phyloP scores from a whole-genome alignment of 2,888 invertebrate species.

The Pseudococcus longispinus region DNA sequence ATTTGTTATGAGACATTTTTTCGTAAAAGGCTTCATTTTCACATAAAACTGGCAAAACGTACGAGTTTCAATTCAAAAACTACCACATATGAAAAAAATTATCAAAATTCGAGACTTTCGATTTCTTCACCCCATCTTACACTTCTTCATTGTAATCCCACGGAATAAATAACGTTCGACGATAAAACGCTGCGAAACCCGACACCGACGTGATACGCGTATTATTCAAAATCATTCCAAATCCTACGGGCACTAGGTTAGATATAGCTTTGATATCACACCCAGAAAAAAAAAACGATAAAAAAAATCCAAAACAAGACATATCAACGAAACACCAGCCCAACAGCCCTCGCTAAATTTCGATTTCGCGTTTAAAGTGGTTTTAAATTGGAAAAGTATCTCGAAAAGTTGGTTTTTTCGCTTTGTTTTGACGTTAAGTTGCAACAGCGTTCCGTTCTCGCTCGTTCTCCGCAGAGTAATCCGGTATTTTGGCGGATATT shows the following conservation, averaged over 20 bases:
- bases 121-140: too few species aligned
- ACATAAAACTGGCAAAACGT: too few species aligned
- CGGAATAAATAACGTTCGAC: neutral
- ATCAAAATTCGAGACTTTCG: neutral
- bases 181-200: too few species aligned
- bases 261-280: neutral
- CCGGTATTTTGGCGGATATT: neutral
- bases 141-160: neutral
- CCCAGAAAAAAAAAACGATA: too few species aligned
- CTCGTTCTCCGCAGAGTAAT: neutral
- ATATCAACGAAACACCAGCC: neutral
- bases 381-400: slow-evolving; percentile 36
- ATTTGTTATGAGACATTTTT: too few species aligned
- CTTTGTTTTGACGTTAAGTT: slow-evolving; percentile 1
- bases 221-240: too few species aligned
- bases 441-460: neutral
- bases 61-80: too few species aligned
- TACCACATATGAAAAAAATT: too few species aligned
- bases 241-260: neutral
- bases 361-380: slow-evolving; percentile 16
- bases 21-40: too few species aligned
- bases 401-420: neutral
- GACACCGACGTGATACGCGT: too few species aligned
- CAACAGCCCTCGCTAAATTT: neutral
- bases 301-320: neutral